Evolutionary conservation across 2,113 vertebrate species (phyloP).

Genomic region (Benitochromis conjunctus): DNA sequence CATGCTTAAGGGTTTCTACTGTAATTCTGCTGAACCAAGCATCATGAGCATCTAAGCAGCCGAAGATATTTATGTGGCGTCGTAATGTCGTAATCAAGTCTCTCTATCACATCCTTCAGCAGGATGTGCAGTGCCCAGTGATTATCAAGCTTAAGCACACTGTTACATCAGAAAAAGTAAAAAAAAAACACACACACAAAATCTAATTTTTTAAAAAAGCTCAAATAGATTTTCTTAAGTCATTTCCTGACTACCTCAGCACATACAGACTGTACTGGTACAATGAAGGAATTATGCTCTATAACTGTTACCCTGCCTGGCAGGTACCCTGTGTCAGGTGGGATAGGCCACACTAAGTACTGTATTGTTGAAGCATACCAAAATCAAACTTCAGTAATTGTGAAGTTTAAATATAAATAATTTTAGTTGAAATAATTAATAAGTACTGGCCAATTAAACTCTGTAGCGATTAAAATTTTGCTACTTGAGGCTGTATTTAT

Average conservation of each 20-base stretch:
- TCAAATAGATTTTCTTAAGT: neutral
- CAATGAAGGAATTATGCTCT: neutral
- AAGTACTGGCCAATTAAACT: neutral
- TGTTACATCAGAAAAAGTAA: neutral
- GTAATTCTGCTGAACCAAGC: neutral
- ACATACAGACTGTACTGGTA: neutral
- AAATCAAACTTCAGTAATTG: neutral
- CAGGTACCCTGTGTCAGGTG: neutral
- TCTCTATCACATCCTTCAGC: neutral
- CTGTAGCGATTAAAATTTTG: neutral
- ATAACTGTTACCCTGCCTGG: neutral
- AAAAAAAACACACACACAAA: neutral
- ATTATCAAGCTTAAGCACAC: neutral
- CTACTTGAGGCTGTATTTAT: neutral
- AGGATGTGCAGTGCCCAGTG: neutral
- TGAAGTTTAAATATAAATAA: neutral
- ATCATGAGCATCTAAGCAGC: neutral
- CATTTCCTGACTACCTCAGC: neutral
- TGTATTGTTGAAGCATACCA: neutral
- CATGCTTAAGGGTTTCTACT: neutral
- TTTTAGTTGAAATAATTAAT: neutral
- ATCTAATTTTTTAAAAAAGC: no score
- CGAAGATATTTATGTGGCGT: neutral
- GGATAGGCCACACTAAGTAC: neutral
- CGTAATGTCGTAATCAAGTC: neutral